Base-by-base conservation (phyloP, 2,888 invertebrate species). In the Andrena minutula region DNA sequence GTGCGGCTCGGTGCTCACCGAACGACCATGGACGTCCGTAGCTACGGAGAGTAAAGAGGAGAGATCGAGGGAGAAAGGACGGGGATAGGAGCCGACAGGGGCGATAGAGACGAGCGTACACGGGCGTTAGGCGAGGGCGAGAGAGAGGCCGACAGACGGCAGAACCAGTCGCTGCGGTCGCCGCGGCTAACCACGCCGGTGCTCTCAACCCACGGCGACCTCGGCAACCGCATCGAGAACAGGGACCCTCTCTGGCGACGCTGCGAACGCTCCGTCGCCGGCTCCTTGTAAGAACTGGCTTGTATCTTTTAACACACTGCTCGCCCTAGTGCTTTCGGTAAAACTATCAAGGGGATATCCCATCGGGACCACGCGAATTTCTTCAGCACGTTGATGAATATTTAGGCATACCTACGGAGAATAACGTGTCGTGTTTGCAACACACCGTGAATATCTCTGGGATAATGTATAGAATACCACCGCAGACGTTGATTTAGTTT, bases 101-200 rank as follows among this genome's bases (percentile, higher is more conserved):
- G 64, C 12, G 35, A 82, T 66, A 47, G 80, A 82, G 88, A 84
- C 51, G 20, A 30, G 23, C 56, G 63, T 73, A 83, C 61, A 53
- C 73, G 47, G 74, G 2, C 58, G 82, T 79, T 83, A 70, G 68
- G 82, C 82, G 80, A 74, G 77, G 78, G 72, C 49, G 88, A 89
- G 89, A 76, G 87, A 90, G 87, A 88, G 76, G 76, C 77, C 82
- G 75, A 75, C 79, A 85, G 87, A 84, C 87, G 89, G 86, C 84
- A 83, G 91, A 91, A 91, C 89, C 91, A 92, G 91, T 92, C 91
- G 91, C 88, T 90, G 93, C 86, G 93, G 93, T 93, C 88, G 86
- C 83, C 89, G 93, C 89, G 93, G 93, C 88, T 92, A 93, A 92
- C 93, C 93, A 88, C 93, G 88, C 92, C 91, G 93, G 90, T 92